A percentile compares a stretch with the other conserved stretches of the same genome.
Conservation (phyloP, 2,113 vertebrate species). For the Dasyprocta punctata region DNA sequence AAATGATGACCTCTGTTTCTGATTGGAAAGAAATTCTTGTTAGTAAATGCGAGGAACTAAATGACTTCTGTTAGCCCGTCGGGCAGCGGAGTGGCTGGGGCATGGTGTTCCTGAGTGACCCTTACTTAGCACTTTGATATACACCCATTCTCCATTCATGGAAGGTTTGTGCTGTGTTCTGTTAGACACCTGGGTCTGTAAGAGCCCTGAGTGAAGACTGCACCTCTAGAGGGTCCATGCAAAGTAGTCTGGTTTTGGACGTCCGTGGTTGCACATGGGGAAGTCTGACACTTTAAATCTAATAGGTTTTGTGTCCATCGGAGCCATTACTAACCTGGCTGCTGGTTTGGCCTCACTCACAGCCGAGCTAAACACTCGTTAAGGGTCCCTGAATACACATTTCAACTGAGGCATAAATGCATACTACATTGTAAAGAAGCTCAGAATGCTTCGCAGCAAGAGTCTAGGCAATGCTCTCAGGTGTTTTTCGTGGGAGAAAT, state of each 20-base stretch:
- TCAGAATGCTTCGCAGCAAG: background rate
- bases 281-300: background rate
- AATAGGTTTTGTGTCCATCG: background rate
- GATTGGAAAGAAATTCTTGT: background rate
- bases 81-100: background rate
- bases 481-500: background rate
- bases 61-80: background rate
- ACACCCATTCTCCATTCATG: background rate
- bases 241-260: fast-evolving
- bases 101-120: background rate
- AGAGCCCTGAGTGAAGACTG: background rate
- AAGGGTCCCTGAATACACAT: background rate
- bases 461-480: fast-evolving
- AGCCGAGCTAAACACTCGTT: background rate
- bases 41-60: background rate
- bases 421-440: background rate
- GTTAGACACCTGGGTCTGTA: background rate
- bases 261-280: background rate
- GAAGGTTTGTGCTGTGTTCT: background rate
- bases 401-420: background rate
- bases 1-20: background rate
- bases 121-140: background rate
- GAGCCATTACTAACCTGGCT: background rate
- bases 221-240: too few relatives aligned
- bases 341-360: fast-evolving